Percentiles rank a stretch among this genome's conserved stretches.
phyloP scores from a whole-genome alignment of 2,888 invertebrate genomes.

The Ptychoptera contaminata region DNA sequence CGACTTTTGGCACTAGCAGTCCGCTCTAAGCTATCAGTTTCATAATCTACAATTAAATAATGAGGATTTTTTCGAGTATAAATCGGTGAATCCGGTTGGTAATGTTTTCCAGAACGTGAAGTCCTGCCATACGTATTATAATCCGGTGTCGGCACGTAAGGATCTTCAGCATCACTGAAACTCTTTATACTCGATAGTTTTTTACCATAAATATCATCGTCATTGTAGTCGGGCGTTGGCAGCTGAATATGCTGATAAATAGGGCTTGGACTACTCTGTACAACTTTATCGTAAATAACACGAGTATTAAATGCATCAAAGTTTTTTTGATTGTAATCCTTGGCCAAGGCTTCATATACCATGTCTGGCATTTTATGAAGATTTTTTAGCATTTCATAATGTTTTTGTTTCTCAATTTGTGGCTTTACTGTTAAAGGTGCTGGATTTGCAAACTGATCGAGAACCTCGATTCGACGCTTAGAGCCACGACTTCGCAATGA shows the following conservation, averaged over 20 bases:
- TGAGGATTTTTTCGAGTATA: constrained; percentile 27
- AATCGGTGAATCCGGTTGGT: constrained; percentile 30
- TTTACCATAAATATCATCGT: constrained; percentile 28
- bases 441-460: constrained; percentile 27
- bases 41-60: constrained; percentile 44
- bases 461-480: constrained; percentile 21
- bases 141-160: constrained; percentile 30
- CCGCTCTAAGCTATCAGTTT: constrained; percentile 58
- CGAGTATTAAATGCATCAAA: no score
- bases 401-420: constrained; percentile 16
- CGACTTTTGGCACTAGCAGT: constrained; percentile 36
- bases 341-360: constrained; percentile 48
- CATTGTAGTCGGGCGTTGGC: constrained; percentile 31
- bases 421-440: constrained; percentile 21
- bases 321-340: constrained; percentile 16
- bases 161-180: constrained; percentile 24
- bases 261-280: no score
- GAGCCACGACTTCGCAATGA: constrained; percentile 21
- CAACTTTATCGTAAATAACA: no score
- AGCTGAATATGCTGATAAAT: constrained; percentile 8
- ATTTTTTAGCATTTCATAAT: constrained; percentile 26
- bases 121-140: constrained; percentile 28
- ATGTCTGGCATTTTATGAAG: constrained; percentile 40
- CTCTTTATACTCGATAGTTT: constrained; percentile 20
- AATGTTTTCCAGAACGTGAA: constrained; percentile 23